Evolutionary conservation across 1,140 invertebrate species (phyloP).

Genomic region (Argopecten irradians): DNA sequence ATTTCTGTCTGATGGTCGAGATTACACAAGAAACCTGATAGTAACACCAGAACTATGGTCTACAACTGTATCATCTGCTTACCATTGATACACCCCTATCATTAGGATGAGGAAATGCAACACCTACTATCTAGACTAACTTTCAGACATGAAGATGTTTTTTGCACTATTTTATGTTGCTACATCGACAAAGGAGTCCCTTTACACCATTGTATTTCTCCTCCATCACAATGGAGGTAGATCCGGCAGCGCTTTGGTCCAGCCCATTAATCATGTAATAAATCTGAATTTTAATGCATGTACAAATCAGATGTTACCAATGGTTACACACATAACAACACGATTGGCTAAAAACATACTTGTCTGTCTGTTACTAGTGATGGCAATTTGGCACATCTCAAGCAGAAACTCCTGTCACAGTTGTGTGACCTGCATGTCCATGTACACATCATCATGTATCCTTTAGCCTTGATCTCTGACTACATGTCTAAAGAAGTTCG

Average conservation of each 20-base stretch:
- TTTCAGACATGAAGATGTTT: not conserved
- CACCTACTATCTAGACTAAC: not conserved
- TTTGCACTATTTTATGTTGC: too few species aligned
- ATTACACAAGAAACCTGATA: not conserved
- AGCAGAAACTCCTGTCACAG: not conserved
- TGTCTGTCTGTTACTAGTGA: not conserved
- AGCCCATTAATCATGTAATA: not conserved
- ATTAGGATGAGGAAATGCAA: not conserved
- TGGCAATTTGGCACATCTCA: conserved; percentile 21
- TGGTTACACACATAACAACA: not conserved
- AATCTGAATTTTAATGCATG: not conserved
- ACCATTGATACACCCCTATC: not conserved
- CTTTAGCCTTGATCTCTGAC: not conserved
- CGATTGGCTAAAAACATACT: not conserved
- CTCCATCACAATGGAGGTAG: not conserved
- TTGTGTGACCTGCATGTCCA: conserved; percentile 2
- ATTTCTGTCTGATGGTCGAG: not conserved
- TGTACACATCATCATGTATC: not conserved
- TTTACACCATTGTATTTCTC: not conserved
- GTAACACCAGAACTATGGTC: not conserved
- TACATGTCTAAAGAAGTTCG: not conserved
- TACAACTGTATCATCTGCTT: not conserved
- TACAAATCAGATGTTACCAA: not conserved
- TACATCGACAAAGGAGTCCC: too few species aligned
- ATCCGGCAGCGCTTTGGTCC: not conserved